phyloP scores from a whole-genome alignment of 1,140 invertebrate species.

The Venturia canescens region DNA sequence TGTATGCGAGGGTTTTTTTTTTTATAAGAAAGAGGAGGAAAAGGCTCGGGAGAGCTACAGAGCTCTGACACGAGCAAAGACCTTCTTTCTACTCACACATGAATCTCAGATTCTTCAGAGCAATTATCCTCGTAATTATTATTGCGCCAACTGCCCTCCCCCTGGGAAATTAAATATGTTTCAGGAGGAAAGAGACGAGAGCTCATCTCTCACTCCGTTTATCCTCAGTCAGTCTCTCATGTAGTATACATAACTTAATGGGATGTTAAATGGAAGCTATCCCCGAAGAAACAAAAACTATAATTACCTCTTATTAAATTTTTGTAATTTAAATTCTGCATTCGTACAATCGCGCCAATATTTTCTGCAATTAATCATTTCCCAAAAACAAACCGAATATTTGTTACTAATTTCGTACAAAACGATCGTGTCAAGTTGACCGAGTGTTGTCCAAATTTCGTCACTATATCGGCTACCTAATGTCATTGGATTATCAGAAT shows the following conservation, averaged over 20 bases:
- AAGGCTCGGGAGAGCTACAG: background rate
- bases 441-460: too few species aligned
- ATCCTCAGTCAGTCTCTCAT: background rate
- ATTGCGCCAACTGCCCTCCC: conserved; percentile 39
- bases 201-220: conserved; percentile 22
- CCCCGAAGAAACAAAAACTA: too few species aligned
- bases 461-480: too few species aligned
- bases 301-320: too few species aligned
- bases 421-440: too few species aligned
- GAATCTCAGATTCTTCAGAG: conserved; percentile 33
- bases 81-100: conserved; percentile 36
- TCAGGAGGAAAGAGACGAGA: conserved; percentile 23
- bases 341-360: too few species aligned
- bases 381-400: too few species aligned
- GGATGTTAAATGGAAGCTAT: too few species aligned
- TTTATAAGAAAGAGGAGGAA: background rate
- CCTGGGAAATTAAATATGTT: conserved; percentile 35
- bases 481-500: too few species aligned
- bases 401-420: too few species aligned
- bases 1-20: background rate
- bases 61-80: background rate
- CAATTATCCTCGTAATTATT: conserved; percentile 44
- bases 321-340: too few species aligned
- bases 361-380: too few species aligned
- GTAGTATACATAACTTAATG: background rate